Conservation (phyloP, 2,113 vertebrate species). For the Charadrius vociferus region DNA sequence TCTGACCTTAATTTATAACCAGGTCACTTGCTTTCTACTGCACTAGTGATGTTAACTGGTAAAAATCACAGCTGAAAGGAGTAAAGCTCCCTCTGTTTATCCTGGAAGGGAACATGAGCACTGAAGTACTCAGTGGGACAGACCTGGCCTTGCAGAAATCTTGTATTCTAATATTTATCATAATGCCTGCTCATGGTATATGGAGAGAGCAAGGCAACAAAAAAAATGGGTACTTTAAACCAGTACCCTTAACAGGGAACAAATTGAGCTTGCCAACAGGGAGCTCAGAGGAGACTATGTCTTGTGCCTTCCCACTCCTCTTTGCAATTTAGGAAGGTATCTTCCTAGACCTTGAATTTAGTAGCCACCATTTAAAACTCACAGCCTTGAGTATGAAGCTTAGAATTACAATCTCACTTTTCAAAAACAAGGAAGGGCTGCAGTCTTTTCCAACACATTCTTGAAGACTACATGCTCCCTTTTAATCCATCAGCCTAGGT, state of each 20-base stretch:
- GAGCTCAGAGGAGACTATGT: background rate
- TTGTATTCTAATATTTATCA: background rate
- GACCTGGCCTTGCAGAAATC: background rate
- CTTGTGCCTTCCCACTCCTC: background rate
- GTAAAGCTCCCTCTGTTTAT: background rate
- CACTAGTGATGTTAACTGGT: background rate
- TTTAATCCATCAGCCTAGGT: background rate
- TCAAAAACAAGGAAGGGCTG: background rate
- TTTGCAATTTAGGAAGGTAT: background rate
- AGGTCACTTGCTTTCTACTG: background rate
- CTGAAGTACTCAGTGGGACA: background rate
- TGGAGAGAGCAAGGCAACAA: background rate
- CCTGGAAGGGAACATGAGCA: background rate
- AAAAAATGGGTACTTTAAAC: background rate
- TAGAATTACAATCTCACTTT: background rate
- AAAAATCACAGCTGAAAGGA: constrained; percentile 12
- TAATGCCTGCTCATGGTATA: background rate
- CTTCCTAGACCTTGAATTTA: background rate
- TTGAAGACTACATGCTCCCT: background rate
- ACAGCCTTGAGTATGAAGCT: background rate
- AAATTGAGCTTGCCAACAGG: background rate
- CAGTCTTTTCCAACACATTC: background rate
- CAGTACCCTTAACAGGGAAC: background rate
- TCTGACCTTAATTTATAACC: constrained; percentile 8
- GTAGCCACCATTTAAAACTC: background rate